Conservation (phyloP, 2,797 vertebrate genomes). For the Chelon auratus region DNA sequence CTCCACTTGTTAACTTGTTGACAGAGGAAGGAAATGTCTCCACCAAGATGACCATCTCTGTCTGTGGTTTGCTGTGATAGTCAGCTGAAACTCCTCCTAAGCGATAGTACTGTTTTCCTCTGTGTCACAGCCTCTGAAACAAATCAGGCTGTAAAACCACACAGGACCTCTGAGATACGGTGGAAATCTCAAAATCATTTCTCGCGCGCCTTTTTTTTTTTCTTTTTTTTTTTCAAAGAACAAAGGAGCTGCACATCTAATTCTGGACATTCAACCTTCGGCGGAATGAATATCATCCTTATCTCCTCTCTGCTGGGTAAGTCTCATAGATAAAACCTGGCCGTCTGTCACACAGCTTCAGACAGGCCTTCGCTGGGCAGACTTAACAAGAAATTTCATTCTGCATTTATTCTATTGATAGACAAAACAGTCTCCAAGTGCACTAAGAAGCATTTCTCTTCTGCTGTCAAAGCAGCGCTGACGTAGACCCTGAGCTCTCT, state of each 20-base stretch:
- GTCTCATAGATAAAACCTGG: constrained; percentile 46
- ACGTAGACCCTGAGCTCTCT: constrained; percentile 16
- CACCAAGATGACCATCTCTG: constrained; percentile 76
- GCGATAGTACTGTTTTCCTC: constrained; percentile 14
- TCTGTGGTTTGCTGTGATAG: constrained; percentile 38
- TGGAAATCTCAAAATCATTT: not conserved
- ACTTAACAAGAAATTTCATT: not conserved
- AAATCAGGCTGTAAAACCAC: constrained; percentile 1
- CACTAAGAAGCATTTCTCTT: constrained; percentile 11
- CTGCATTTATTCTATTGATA: not conserved
- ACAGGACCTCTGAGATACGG: not conserved
- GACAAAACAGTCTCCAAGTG: constrained; percentile 18
- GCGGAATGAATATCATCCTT: constrained; percentile 52
- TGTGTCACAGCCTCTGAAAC: constrained; percentile 7
- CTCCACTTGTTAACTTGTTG: constrained; percentile 49
- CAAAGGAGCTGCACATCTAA: constrained; percentile 2
- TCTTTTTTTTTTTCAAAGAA: constrained; percentile 5
- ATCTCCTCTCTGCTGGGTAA: constrained; percentile 68
- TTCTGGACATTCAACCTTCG: constrained; percentile 15
- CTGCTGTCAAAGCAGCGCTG: constrained; percentile 40
- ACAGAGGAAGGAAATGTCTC: constrained; percentile 77
- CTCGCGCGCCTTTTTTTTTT: not conserved
- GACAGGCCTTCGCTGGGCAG: constrained; percentile 2
- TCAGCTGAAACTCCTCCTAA: constrained; percentile 27
- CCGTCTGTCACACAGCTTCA: constrained; percentile 2